A percentile compares a stretch with the other conserved stretches of the same genome.
Conservation (phyloP, 2,888 invertebrate genomes). For the Nemotelus nigrinus region DNA sequence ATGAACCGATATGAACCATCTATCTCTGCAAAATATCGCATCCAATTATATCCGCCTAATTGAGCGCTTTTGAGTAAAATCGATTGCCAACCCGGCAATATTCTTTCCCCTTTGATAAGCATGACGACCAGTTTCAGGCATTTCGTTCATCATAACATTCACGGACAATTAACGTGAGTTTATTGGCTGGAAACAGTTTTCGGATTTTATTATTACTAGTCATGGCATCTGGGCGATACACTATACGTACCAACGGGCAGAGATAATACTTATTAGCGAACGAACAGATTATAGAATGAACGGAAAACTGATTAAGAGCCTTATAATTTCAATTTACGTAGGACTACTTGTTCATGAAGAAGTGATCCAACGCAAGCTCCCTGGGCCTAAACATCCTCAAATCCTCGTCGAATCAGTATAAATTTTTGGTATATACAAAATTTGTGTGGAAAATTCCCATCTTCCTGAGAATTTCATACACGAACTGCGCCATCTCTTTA, state of each 20-base stretch:
- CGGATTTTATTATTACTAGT: conserved; percentile 14
- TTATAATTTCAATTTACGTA: too few species aligned
- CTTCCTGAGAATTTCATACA: too few species aligned
- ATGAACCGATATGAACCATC: too few species aligned
- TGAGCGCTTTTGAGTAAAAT: conserved; percentile 27
- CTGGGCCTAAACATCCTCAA: too few species aligned
- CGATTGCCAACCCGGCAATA: conserved; percentile 20
- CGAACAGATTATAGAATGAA: not conserved
- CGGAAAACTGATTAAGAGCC: too few species aligned
- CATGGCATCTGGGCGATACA: not conserved
- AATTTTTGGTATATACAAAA: too few species aligned
- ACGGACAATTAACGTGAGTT: conserved; percentile 37
- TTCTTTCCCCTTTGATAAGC: not conserved
- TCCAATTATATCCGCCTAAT: conserved; percentile 37
- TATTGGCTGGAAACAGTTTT: conserved; percentile 36
- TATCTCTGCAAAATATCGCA: not conserved
- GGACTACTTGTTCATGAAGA: too few species aligned
- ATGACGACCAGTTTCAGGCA: not conserved
- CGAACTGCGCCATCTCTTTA: too few species aligned
- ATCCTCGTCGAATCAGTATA: too few species aligned
- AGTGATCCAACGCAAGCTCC: too few species aligned
- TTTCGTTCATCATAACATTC: conserved; percentile 33
- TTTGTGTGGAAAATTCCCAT: too few species aligned
- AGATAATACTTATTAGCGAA: not conserved
- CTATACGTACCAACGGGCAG: not conserved